Evolutionary conservation across 2,888 invertebrate species (phyloP).

Genomic region (Bellardia pandia): DNA sequence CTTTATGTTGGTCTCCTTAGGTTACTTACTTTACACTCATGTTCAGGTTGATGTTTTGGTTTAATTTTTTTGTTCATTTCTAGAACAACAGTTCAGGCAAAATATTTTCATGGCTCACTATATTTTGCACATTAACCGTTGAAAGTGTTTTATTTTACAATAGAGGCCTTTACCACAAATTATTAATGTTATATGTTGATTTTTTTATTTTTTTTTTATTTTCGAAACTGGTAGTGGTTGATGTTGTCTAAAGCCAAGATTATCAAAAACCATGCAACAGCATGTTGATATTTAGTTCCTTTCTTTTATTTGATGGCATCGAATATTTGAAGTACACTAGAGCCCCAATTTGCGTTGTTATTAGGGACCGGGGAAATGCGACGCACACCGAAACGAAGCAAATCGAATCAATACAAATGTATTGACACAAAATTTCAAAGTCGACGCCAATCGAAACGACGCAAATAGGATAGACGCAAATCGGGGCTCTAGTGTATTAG

Average conservation of each 20-base stretch:
- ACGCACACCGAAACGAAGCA: too few species aligned
- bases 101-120: conserved; percentile 36
- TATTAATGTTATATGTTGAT: conserved; percentile 18
- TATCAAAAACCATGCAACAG: conserved; percentile 12
- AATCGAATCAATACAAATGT: too few species aligned
- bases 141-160: conserved; percentile 43
- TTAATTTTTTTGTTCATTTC: neutral
- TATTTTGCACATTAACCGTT: conserved; percentile 38
- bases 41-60: conserved; percentile 16
- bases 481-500: too few species aligned
- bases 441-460: too few species aligned
- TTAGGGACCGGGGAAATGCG: too few species aligned
- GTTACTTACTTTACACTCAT: conserved; percentile 17
- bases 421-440: too few species aligned
- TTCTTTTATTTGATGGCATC: neutral
- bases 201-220: neutral
- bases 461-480: too few species aligned
- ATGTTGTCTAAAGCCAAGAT: conserved; percentile 34
- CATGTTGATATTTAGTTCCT: neutral
- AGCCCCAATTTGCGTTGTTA: too few species aligned
- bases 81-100: neutral
- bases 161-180: conserved; percentile 50
- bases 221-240: neutral
- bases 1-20: conserved; percentile 8
- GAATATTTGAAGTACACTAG: neutral